These are phyloP conservation scores for Lates japonicus DNA, from an alignment of 2,797 vertebrate species.

Conservation along the genomic window DNA sequence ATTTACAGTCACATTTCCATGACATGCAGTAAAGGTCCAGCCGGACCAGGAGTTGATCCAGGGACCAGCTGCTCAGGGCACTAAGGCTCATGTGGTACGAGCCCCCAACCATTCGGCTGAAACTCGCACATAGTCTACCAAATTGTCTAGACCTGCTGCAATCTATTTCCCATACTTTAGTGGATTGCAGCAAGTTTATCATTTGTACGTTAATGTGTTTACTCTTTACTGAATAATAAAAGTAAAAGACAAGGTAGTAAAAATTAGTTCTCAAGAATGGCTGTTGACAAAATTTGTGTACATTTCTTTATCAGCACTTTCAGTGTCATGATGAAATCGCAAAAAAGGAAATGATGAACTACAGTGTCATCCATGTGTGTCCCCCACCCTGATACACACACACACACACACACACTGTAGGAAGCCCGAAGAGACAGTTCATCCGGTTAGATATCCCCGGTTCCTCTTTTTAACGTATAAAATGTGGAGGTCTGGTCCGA, in stretches of 20 bases:
- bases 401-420: not conserved
- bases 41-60: too few relatives aligned
- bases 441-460: constrained; percentile 6
- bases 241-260: not conserved
- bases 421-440: not conserved
- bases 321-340: constrained; percentile 25
- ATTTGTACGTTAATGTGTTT: not conserved
- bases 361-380: not conserved
- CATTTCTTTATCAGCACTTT: not conserved
- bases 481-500: constrained; percentile 22
- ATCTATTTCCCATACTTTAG: not conserved
- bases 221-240: not conserved
- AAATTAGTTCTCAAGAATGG: not conserved
- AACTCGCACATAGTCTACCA: not conserved
- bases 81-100: too few relatives aligned
- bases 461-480: constrained; percentile 79
- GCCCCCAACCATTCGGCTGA: too few relatives aligned
- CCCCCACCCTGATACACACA: constrained; percentile 2
- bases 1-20: not conserved
- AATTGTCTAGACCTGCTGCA: not conserved
- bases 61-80: too few relatives aligned
- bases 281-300: not conserved
- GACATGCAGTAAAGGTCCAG: too few relatives aligned
- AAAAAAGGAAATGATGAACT: constrained; percentile 38
- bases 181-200: not conserved